These are phyloP conservation scores for Gouania willdenowi DNA, from an alignment of 2,797 vertebrate species.

Conservation along the genomic window DNA sequence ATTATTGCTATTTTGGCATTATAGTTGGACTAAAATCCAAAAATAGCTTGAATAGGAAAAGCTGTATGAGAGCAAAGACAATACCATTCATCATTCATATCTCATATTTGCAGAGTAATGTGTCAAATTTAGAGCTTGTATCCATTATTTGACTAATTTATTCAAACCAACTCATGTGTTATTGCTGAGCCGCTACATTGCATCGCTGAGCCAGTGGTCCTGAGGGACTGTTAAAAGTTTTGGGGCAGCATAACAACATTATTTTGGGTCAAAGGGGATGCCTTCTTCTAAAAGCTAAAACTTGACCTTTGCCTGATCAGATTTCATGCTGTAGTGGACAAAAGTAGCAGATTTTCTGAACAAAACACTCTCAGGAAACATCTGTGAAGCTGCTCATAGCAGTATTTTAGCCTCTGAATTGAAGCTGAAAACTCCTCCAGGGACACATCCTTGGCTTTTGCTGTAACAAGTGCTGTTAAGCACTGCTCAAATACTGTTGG, in stretches of 20 bases:
- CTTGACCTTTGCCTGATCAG: constrained; percentile 24
- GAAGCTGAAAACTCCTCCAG: background rate
- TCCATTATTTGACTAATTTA: constrained; percentile 24
- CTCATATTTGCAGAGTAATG: constrained; percentile 20
- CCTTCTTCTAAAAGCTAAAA: constrained; percentile 33
- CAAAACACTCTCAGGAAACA: constrained; percentile 17
- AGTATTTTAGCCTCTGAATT: constrained; percentile 23
- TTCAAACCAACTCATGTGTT: constrained; percentile 3
- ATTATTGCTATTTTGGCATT: no score
- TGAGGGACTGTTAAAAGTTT: constrained; percentile 46
- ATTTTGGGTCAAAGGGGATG: constrained; percentile 54
- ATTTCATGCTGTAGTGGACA: constrained; percentile 49
- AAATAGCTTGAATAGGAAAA: background rate
- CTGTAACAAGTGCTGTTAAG: background rate
- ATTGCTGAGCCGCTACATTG: constrained; percentile 38
- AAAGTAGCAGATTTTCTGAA: constrained; percentile 30
- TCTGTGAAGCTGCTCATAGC: constrained; percentile 18
- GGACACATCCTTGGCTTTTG: constrained; percentile 1
- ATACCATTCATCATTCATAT: constrained; percentile 12
- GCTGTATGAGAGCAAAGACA: constrained; percentile 4
- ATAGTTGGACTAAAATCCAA: no score
- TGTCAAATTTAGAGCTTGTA: constrained; percentile 19
- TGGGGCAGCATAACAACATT: constrained; percentile 45
- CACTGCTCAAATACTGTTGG: background rate
- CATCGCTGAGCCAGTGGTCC: constrained; percentile 32